Conservation (phyloP, 2,888 invertebrate species). For the Ennomos quercinarius region DNA sequence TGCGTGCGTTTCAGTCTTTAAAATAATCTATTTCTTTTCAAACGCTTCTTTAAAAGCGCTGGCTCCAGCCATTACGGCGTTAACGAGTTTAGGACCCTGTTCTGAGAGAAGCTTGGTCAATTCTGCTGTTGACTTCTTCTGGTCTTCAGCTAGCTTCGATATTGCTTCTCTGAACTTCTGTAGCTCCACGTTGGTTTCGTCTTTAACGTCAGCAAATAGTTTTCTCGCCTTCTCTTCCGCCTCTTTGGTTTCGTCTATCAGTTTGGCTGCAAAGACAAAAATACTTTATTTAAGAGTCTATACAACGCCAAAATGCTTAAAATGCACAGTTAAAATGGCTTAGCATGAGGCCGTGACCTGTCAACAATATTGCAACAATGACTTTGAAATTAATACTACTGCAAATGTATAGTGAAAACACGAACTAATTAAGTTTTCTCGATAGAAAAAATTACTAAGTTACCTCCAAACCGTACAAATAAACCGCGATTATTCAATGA, state of each 20-base stretch:
- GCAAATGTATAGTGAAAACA: too few relatives aligned
- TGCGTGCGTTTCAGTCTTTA: too few relatives aligned
- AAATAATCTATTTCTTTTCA: not conserved
- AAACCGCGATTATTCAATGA: too few relatives aligned
- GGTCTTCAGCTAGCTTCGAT: slow-evolving; percentile 48
- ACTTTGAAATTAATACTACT: too few relatives aligned
- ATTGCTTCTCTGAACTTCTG: slow-evolving; percentile 56
- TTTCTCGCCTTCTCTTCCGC: slow-evolving; percentile 53
- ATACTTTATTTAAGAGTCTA: too few relatives aligned
- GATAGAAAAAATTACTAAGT: too few relatives aligned
- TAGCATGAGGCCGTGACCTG: too few relatives aligned
- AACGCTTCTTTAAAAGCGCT: slow-evolving; percentile 54
- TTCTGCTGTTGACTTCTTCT: slow-evolving; percentile 49
- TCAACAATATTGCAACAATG: too few relatives aligned
- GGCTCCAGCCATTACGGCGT: slow-evolving; percentile 51
- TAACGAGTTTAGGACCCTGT: slow-evolving; percentile 50
- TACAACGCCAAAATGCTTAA: too few relatives aligned
- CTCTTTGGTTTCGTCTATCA: slow-evolving; percentile 51
- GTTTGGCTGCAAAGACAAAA: slow-evolving; percentile 35
- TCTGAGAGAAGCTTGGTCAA: slow-evolving; percentile 46
- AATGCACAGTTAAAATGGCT: too few relatives aligned
- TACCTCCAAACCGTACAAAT: too few relatives aligned
- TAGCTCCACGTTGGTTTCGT: slow-evolving; percentile 41
- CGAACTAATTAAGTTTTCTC: too few relatives aligned
- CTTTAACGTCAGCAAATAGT: slow-evolving; percentile 47